These are phyloP conservation scores for Chloebia gouldiae DNA, from an alignment of 2,113 vertebrate species.

Conservation along the genomic window DNA sequence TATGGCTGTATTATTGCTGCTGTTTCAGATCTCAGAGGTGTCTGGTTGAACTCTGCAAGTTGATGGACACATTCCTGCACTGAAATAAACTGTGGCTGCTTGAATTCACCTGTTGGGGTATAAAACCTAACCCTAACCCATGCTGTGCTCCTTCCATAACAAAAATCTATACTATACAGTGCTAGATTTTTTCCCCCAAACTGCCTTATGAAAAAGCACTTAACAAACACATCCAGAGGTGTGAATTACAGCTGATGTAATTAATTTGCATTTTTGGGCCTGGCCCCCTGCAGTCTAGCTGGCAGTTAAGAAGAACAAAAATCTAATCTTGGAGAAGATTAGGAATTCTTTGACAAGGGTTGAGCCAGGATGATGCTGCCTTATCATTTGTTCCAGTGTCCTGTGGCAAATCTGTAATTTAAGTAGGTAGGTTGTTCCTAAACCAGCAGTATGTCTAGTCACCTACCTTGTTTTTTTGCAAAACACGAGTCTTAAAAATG, in stretches of 20 bases:
- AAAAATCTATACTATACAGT: background rate
- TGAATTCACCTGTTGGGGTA: background rate
- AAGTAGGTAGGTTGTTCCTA: background rate
- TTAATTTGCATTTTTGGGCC: constrained; percentile 36
- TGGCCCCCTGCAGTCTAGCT: background rate
- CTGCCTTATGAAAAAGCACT: background rate
- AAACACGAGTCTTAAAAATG: background rate
- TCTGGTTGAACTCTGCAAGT: background rate
- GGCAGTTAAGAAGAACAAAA: constrained; percentile 21
- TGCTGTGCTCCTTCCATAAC: background rate
- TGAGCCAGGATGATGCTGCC: background rate
- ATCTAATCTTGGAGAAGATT: constrained; percentile 33
- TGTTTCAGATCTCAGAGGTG: background rate
- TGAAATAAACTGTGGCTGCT: background rate
- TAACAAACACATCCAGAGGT: background rate
- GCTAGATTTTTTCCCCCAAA: background rate
- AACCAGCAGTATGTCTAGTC: background rate
- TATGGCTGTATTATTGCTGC: background rate
- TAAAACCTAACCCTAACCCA: background rate
- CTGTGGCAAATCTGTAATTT: background rate
- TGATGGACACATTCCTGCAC: background rate
- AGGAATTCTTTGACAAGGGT: constrained; percentile 31
- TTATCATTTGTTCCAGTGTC: background rate
- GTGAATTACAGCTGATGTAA: constrained; percentile 54
- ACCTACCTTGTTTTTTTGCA: background rate